Evolutionary conservation across 2,113 vertebrate genomes (phyloP).

Genomic region (Tragelaphus strepsiceros): DNA sequence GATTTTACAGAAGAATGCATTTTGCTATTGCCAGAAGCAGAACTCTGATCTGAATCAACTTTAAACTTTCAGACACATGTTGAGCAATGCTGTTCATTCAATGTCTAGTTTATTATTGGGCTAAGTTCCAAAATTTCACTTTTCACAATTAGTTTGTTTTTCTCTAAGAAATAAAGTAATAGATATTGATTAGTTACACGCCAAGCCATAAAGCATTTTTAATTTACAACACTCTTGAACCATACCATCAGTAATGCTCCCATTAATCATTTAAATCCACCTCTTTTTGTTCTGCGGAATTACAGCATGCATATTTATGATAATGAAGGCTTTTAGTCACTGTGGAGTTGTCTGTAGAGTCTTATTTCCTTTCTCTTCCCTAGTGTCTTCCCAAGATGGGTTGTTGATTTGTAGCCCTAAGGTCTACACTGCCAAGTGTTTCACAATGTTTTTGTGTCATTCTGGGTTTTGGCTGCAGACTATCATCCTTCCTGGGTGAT

Average conservation of each 20-base stretch:
- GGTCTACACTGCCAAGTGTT: accelerated
- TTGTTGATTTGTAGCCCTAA: not conserved
- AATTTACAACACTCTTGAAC: not conserved
- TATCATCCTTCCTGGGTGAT: not conserved
- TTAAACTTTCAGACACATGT: not conserved
- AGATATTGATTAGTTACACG: not conserved
- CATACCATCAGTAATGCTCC: not conserved
- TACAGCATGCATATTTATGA: not conserved
- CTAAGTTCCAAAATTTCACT: not conserved
- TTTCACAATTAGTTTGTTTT: not conserved
- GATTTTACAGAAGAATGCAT: not conserved
- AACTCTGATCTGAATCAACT: not conserved
- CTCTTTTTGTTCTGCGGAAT: not conserved
- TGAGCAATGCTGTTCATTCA: not conserved
- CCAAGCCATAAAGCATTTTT: not conserved
- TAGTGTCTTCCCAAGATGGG: not conserved
- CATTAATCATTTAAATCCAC: not conserved
- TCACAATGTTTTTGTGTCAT: not conserved
- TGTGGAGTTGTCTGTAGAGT: not conserved
- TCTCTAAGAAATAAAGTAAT: not conserved
- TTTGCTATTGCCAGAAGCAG: not conserved
- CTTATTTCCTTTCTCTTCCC: not conserved
- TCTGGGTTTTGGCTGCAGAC: not conserved
- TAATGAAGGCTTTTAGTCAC: not conserved
- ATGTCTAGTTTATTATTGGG: not conserved